These are phyloP conservation scores for Sapayoa aenigma DNA, from an alignment of 2,113 vertebrate species.

Conservation along the genomic window DNA sequence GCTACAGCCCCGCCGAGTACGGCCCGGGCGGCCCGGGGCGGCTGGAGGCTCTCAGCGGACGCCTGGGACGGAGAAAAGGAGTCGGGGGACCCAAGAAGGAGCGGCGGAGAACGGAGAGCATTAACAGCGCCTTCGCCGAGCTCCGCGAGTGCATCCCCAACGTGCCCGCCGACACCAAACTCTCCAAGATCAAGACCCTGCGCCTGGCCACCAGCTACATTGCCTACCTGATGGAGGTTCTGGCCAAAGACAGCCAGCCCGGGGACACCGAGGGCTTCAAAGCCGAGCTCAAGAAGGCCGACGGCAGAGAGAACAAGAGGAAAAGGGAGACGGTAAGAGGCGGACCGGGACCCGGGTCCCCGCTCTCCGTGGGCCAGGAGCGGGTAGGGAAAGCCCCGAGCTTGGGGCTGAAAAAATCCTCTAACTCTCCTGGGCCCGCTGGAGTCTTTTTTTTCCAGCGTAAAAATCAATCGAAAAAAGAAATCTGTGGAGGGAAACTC, in stretches of 20 bases:
- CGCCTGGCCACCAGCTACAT: constrained; percentile 98
- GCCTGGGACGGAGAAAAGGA: constrained; percentile 80
- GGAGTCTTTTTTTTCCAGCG: background rate
- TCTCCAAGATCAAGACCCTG: constrained; percentile 97
- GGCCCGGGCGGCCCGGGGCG: constrained; percentile 71
- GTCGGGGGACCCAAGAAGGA: constrained; percentile 87
- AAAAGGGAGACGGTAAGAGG: constrained; percentile 87
- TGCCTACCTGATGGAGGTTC: constrained; percentile 98
- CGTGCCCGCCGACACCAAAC: constrained; percentile 96
- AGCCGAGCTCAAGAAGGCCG: constrained; percentile 91
- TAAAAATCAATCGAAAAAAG: background rate
- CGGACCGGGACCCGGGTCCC: background rate
- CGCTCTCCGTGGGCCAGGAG: background rate
- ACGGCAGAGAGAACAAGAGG: constrained; percentile 86
- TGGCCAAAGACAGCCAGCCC: constrained; percentile 86
- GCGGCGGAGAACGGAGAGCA: constrained; percentile 93
- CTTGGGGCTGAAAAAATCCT: rapidly evolving
- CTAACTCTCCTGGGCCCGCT: background rate
- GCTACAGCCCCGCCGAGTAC: constrained; percentile 62
- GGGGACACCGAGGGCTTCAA: constrained; percentile 91
- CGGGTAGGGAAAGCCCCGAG: background rate
- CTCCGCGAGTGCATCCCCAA: constrained; percentile 97
- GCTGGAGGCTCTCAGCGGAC: constrained; percentile 80
- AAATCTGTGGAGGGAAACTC: background rate
- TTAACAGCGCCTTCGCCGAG: constrained; percentile 98